Base-by-base conservation (phyloP, 2,797 vertebrate species). In the Notoglanidium macrostoma region DNA sequence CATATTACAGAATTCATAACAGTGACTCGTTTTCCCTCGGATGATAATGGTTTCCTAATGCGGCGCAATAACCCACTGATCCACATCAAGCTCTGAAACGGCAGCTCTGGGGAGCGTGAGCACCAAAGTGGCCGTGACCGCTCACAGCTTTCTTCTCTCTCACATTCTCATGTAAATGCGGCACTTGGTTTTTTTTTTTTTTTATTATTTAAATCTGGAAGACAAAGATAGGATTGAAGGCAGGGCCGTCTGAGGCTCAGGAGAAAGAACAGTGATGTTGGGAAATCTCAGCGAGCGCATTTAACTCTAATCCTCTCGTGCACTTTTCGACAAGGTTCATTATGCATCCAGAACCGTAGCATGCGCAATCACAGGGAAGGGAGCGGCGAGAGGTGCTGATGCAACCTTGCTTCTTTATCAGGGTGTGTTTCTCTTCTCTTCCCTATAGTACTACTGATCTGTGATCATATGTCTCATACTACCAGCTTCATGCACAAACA, bases 341-440 rank as follows among this genome's bases (percentile, higher is more conserved):
- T 93, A 92, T 83, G 86, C 90, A 93, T 85, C 86, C 87, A 88
- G 92, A 92, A 91, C 90, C 88, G 89, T 90, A 90, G 91, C 70
- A 80, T 26, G 84, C 26, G 32, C 85, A 59, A 61, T 85, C 87
- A 87, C 32, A 59, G 89, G 85, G 87, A 87, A 77, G 88, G 89
- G 84, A 80, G 86, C 84, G 44, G 32, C 15, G 17, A 61, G 85
- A 63, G 40, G 49, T 81, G 80, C 89, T 85, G 86, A 85, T 86
- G 35, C 57, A 82, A 70, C 70, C 77, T 46, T 57, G 12, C 40
- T 63, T 73, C 55, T 46, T 49, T 59, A n/a, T n/a, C 21, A 17
- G 77, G 55, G 77, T 59, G 76, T 32, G 19, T 79, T 59, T 79
- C 32, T 59, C 10, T 14, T 79, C 55, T 14, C 14, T 14, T 40